Evolutionary conservation across 1,140 invertebrate genomes (phyloP), one percentile per base, ranked within the genome.

Genomic region (Bombus terrestris): DNA sequence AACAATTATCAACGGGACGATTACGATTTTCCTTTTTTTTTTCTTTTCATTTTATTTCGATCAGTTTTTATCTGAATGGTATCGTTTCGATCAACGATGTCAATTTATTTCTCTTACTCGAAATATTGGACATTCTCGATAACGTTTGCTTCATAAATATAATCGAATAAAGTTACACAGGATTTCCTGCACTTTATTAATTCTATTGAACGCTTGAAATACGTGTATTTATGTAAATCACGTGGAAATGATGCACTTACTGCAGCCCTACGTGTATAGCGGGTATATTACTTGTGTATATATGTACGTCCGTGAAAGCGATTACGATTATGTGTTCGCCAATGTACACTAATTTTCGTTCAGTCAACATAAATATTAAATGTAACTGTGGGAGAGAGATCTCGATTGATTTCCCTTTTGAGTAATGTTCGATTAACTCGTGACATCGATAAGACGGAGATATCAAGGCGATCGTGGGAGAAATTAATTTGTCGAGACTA

Each of bases 321-420:
- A 5, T 1, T 18, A 39, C 15, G 18, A 2, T 25, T 18, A n/a
- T 35, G n/a, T 47, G 15, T 22, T 37, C 18, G 9, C 59, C n/a
- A 39, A 4, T 77, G 25, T 47, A 47, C 10, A 53, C 35, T 79
- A 47, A 80, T 35, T 80, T 25, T 69, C 39, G 15, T 10, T 8
- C 25, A 3, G 15, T 47, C n/a, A 25, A 9, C n/a, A 47, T 68
- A 8, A 3, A 47, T 69, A 80, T 69, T 69, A 68, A 43, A 80
- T 25, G 22, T 35, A 47, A 68, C 32, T 28, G 25, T 22, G 8
- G 25, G 1, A 35, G 13, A 81, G 32, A 47, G 25, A 59, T 81
- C 22, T 57, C 28, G 32, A 81, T 81, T 41, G 71, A 81, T 72
- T 81, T 72, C 4, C 3, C 37, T 71, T 72, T 39, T 25, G 12